A percentile compares a stretch with the other conserved stretches of the same genome.
phyloP scores from a whole-genome alignment of 2,113 vertebrate genomes.

The Hypanus sabinus region DNA sequence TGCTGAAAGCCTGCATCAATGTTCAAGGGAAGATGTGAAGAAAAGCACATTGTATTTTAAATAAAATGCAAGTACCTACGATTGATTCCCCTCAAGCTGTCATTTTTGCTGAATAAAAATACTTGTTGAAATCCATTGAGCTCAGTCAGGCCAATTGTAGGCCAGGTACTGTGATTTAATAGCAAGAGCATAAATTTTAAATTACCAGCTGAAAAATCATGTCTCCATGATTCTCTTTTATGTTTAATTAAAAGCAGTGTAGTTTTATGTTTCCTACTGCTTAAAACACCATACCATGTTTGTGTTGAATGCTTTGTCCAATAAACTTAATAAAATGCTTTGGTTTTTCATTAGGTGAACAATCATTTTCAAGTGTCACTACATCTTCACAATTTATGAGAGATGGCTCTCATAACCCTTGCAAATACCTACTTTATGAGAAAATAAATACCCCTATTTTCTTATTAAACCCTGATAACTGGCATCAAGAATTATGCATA shows the following conservation, averaged over 20 bases:
- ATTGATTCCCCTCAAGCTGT: neutral
- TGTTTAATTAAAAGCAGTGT: neutral
- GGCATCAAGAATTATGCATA: constrained; percentile 11
- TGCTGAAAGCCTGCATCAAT: neutral
- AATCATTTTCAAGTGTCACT: neutral
- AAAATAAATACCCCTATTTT: constrained; percentile 14
- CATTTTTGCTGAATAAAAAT: neutral
- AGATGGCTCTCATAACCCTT: neutral
- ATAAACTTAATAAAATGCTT: neutral
- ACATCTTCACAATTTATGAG: neutral
- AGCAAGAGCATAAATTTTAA: neutral
- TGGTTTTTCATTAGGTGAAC: neutral
- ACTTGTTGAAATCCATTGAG: neutral
- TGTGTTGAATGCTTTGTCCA: neutral
- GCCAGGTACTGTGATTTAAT: neutral
- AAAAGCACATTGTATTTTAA: neutral
- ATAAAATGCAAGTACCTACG: neutral
- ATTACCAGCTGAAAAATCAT: neutral
- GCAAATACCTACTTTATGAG: constrained; percentile 33
- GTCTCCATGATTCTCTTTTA: neutral
- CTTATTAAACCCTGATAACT: neutral
- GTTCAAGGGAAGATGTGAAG: neutral
- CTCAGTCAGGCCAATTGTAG: neutral
- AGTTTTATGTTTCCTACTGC: neutral
- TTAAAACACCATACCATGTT: neutral